Evolutionary conservation across 1,140 invertebrate genomes (phyloP), one percentile per base, ranked within the genome.

Genomic region (Neomicropteryx cornuta): DNA sequence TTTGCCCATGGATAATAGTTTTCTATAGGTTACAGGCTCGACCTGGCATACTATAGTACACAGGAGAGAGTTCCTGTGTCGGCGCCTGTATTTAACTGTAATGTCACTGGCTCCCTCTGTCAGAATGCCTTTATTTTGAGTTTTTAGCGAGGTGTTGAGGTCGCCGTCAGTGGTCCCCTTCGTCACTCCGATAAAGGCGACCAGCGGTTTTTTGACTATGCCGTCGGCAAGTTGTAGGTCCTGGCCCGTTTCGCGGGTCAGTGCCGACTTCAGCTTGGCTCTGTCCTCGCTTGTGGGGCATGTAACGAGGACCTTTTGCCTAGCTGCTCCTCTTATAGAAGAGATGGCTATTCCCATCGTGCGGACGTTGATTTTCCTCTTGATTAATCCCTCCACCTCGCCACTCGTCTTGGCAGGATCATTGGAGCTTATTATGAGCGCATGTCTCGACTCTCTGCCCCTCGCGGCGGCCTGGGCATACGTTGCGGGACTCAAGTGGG

Each of bases 1-100:
- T 5, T 10, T 31, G 0, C 41, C 46, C 8, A 13, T 42, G 11
- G 43, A 34, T 2, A 42, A 22, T 3, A 47, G 16, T 8, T 39
- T 8, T 18, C 36, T 37, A 18, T 36, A 23, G 6, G 45, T 6
- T 18, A 13, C 20, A 3, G 53, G 49, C 5, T 46, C 41, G 3
- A 53, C 31, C 17, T 49, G 43, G 10, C 52, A 8, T 0, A 54
- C 47, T 0, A 39, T 23, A 29, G 52, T 50, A 34, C 44, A 46
- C 8, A 42, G 41, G 1, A 33, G 43, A 2, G 36, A 36, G 35
- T 54, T 50, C 11, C 50, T 35, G 2, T 44, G 42, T 23, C 32
- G 36, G 23, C 47, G 49, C 11, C 49, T 44, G 23, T 48, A 53
- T 1, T 36, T 32, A 1, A 53, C 36, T 6, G 28, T 38, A 1